Evolutionary conservation across 2,113 vertebrate genomes (phyloP).

Genomic region (Scomber scombrus): DNA sequence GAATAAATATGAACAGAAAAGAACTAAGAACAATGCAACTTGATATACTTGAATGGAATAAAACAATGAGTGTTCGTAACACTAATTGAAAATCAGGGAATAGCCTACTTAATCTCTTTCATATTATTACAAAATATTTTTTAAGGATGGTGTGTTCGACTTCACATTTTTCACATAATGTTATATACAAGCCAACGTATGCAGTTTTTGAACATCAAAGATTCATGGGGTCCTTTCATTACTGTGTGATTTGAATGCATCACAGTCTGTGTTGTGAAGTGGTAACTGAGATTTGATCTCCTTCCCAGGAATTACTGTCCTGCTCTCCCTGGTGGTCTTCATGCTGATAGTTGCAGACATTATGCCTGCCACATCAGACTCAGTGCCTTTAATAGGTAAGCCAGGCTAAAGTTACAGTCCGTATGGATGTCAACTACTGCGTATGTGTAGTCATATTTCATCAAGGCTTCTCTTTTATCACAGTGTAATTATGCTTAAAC

Average conservation of each 20-base stretch:
- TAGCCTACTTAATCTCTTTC: background rate
- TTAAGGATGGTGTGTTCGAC: background rate
- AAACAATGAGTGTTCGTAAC: background rate
- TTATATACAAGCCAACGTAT: too few relatives aligned
- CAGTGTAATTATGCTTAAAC: constrained; percentile 18
- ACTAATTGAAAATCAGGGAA: too few relatives aligned
- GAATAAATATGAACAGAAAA: background rate
- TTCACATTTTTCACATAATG: too few relatives aligned
- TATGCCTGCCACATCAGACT: constrained; percentile 97
- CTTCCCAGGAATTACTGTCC: constrained; percentile 92
- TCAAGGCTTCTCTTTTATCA: background rate
- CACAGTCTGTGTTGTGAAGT: constrained; percentile 10
- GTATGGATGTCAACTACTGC: constrained; percentile 21
- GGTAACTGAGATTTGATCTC: constrained; percentile 38
- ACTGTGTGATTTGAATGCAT: background rate
- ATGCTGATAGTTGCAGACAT: constrained; percentile 97
- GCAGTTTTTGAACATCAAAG: background rate
- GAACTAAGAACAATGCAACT: background rate
- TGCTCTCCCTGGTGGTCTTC: constrained; percentile 95
- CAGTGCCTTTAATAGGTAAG: constrained; percentile 96
- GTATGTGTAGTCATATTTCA: constrained; percentile 27
- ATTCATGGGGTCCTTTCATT: background rate
- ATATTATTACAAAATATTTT: background rate
- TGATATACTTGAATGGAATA: background rate
- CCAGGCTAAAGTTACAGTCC: background rate